Evolutionary conservation across 2,113 vertebrate species (phyloP).

Genomic region (Oncorhynchus nerka): DNA sequence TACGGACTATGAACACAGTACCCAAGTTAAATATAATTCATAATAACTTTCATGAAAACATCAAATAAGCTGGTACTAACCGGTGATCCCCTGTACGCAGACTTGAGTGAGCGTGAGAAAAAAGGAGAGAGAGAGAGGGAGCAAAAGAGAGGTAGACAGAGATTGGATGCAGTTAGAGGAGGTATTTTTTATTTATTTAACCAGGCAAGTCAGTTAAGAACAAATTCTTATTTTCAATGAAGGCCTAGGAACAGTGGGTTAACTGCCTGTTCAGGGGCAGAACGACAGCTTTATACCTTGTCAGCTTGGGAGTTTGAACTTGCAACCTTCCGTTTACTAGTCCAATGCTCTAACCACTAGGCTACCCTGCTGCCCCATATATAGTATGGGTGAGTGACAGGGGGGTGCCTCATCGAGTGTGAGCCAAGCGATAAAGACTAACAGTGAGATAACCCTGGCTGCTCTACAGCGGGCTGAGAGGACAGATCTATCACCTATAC

Average conservation of each 20-base stretch:
- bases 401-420: conserved; percentile 49
- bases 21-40: conserved; percentile 12
- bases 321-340: too few relatives aligned
- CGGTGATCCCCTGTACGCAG: conserved; percentile 96
- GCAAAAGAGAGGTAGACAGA: not conserved
- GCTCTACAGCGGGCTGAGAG: conserved; percentile 39
- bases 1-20: conserved; percentile 24
- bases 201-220: too few relatives aligned
- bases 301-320: too few relatives aligned
- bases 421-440: conserved; percentile 39
- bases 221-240: too few relatives aligned
- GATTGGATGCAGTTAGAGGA: conserved; percentile 34
- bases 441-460: conserved; percentile 50
- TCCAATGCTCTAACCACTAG: too few relatives aligned
- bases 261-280: too few relatives aligned
- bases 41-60: conserved; percentile 7
- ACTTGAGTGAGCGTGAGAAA: conserved; percentile 68
- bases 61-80: conserved; percentile 77
- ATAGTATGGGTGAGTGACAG: conserved; percentile 35
- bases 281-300: too few relatives aligned
- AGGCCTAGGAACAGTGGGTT: too few relatives aligned
- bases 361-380: too few relatives aligned
- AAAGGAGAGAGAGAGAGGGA: not conserved
- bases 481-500: conserved; percentile 52
- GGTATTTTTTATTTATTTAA: not conserved